Evolutionary conservation across 2,888 invertebrate genomes (phyloP).

Genomic region (Maniola hyperantus): DNA sequence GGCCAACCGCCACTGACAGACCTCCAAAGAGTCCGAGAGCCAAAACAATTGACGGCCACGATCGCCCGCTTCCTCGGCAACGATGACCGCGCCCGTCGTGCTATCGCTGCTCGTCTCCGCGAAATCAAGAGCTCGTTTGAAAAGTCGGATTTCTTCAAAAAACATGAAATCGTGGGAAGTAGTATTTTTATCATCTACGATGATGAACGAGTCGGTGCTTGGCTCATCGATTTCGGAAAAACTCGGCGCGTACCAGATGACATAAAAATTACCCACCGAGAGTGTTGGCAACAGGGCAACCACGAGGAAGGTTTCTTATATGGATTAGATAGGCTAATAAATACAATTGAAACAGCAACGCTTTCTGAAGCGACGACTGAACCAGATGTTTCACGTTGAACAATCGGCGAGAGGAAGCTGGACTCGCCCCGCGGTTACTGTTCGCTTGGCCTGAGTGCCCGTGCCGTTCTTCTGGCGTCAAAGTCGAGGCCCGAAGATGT

Average conservation of each 20-base stretch:
- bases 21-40: constrained; percentile 92
- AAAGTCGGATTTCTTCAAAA: constrained; percentile 91
- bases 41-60: constrained; percentile 87
- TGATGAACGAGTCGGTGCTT: constrained; percentile 92
- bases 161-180: constrained; percentile 96
- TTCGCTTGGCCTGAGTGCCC: constrained; percentile 56
- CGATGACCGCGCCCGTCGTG: constrained; percentile 84
- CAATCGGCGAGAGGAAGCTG: constrained; percentile 61
- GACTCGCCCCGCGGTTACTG: constrained; percentile 69
- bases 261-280: constrained; percentile 88
- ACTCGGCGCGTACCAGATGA: constrained; percentile 89
- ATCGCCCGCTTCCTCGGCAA: constrained; percentile 89
- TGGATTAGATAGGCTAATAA: constrained; percentile 95
- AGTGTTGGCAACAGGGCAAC: constrained; percentile 95
- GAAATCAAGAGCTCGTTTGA: constrained; percentile 91
- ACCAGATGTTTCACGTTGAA: constrained; percentile 77
- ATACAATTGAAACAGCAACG: constrained; percentile 78
- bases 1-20: constrained; percentile 93
- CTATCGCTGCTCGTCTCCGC: constrained; percentile 88
- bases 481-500: constrained; percentile 65
- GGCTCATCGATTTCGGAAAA: constrained; percentile 99
- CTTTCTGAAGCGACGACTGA: constrained; percentile 57
- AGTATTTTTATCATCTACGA: constrained; percentile 97
- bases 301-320: constrained; percentile 97
- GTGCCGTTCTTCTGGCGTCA: constrained; percentile 52